A percentile compares a stretch with the other conserved stretches of the same genome.
Conservation (phyloP, 2,113 vertebrate genomes). For the Mastomys natalensis region DNA sequence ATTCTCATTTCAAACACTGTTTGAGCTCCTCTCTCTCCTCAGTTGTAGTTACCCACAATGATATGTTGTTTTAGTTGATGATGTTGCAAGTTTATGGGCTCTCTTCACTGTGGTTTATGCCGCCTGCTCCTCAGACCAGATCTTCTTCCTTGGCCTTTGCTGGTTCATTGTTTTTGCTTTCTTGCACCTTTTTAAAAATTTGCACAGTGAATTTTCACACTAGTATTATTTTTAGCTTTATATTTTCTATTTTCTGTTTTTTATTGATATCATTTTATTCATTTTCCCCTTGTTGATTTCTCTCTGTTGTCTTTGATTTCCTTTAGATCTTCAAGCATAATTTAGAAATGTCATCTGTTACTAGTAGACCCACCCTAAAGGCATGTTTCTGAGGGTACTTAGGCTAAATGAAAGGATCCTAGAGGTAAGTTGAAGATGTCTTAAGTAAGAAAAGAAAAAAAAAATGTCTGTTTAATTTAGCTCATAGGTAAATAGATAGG, state of each 20-base stretch:
- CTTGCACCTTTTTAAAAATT: background rate
- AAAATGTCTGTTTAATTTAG: background rate
- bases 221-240: background rate
- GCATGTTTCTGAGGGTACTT: background rate
- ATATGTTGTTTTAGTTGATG: background rate
- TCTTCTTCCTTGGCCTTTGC: background rate
- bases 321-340: background rate
- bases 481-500: background rate
- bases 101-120: background rate
- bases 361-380: background rate
- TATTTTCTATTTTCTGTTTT: background rate
- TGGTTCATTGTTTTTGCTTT: background rate
- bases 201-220: background rate
- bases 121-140: background rate
- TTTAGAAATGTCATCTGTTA: slow-evolving; percentile 21
- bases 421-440: background rate
- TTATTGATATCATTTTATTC: background rate
- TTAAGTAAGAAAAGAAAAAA: background rate
- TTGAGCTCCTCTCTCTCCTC: background rate
- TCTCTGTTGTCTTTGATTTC: slow-evolving; percentile 13
- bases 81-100: background rate
- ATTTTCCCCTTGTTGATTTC: background rate
- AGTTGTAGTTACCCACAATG: background rate
- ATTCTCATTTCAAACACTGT: background rate
- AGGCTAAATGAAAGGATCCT: too few relatives aligned